Conservation (phyloP, 2,797 vertebrate genomes). For the Lutjanus argentimaculatus region DNA sequence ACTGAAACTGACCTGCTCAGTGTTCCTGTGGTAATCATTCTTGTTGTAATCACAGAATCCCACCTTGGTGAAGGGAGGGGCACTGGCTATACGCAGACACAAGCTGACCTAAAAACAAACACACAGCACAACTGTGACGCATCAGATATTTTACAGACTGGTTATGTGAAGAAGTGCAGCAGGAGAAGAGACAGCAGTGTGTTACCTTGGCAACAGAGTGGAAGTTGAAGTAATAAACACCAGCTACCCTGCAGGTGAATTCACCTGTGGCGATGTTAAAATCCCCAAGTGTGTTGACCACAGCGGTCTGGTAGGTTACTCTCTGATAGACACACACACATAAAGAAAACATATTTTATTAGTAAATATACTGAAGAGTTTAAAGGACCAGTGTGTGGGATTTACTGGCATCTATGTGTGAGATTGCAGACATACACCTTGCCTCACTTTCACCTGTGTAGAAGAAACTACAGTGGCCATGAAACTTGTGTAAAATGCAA, state of each 20-base stretch:
- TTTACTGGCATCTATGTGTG: no score
- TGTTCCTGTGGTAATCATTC: not conserved
- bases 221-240: conserved; percentile 78
- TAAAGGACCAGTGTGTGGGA: no score
- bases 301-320: conserved; percentile 20
- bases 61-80: fast-evolving
- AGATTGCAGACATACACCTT: no score
- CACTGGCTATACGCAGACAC: conserved; percentile 57
- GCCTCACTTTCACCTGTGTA: no score
- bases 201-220: conserved; percentile 64
- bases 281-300: conserved; percentile 41
- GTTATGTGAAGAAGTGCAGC: not conserved
- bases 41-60: conserved; percentile 70
- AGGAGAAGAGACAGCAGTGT: not conserved
- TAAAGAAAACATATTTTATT: not conserved
- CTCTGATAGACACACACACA: conserved; percentile 33
- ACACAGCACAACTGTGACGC: not conserved
- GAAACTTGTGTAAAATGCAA: no score
- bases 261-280: conserved; percentile 14
- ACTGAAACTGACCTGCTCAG: conserved; percentile 54
- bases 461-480: no score
- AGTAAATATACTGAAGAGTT: not conserved
- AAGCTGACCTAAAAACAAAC: conserved; percentile 53
- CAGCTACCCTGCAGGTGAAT: conserved; percentile 67
- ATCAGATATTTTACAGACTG: no score